Evolutionary conservation across 2,797 vertebrate genomes (phyloP), one percentile per base, ranked within the genome.

Genomic region (Novumbra hubbsi): DNA sequence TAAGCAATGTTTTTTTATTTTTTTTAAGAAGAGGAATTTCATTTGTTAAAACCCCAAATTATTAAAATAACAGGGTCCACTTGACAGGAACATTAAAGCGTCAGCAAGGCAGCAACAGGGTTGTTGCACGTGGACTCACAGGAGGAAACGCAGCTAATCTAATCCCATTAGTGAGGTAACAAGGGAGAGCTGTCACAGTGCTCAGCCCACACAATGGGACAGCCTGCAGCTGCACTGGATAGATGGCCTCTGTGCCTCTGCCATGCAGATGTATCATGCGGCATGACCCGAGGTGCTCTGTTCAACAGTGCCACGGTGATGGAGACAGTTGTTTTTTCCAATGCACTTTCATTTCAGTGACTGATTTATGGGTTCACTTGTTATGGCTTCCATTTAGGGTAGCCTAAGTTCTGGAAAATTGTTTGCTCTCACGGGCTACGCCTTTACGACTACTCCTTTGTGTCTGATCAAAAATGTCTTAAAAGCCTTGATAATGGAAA

Each of bases 141-240:
- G 74, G 38, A 17, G 70, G 87, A 87, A 93, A 92, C 90, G 90
- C 91, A 86, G 87, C 89, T 93, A 92, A 91, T 90, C 90, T 93
- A 94, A 94, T 94, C 92, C 91, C 90, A 93, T 93, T 93, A 93
- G 79, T 73, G 86, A 88, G 85, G 89, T 92, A 92, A 38, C 92
- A 93, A 93, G 90, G 86, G 89, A 87, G 89, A 89, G 89, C 90
- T 92, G 93, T 92, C 91, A 93, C 88, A 92, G 89, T 89, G 88
- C 88, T 91, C 91, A 92, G 89, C 90, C 90, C 83, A 89, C 89
- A 94, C 92, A 94, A 93, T 91, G 89, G 85, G 85, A 83, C 86
- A 77, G 84, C 80, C 86, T 87, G 88, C 88, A 91, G 90, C 89
- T 64, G 71, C 86, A 62, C 81, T 87, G 89, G 88, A 90, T 90